Base-by-base conservation (phyloP, 2,113 vertebrate species). In the Phrynosoma platyrhinos region DNA sequence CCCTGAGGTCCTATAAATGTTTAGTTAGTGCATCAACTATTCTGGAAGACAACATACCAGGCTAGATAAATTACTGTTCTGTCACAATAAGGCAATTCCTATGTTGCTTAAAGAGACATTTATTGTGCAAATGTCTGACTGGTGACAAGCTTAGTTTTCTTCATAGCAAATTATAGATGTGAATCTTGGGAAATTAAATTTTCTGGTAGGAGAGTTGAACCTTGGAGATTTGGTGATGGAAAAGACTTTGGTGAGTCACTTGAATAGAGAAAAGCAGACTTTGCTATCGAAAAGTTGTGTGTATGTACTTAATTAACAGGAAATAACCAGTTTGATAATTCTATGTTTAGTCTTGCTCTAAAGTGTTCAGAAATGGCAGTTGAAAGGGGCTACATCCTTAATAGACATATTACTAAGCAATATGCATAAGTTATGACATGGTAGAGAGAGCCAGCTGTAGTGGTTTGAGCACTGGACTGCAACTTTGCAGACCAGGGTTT, bases 131-230 rank as follows among this genome's bases (percentile, higher is more conserved):
- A 68, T 66, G 40, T 74, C 36, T 76, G 71, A 66, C 55, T 82
- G 20, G 58, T 87, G 58, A 87, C 79, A 82, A 75, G 40, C 79
- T 82, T 77, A 52, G 58, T 64, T 82, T 82, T 66, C 80, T 76
- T 77, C 86, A 68, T 30, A 76, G 72, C 55, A 82, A 82, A 88
- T 83, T 82, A 82, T 36, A 66, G 58, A 82, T 76, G 30, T 82
- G 80, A 52, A 52, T 82, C 86, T 68, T 82, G 71, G 71, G 40
- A 87, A 87, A 76, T 87, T 87, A 75, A 52, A 52, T 87, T 32
- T 82, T 27, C 30, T 75, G 20, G 36, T n/a, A 47, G 36, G 36
- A 79, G 20, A 77, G 55, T 27, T n/a, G 74, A 77, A 64, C 27
- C 79, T 82, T 18, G 30, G 58, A 53, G 55, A 52, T 66, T 27